Evolutionary conservation across 2,113 vertebrate genomes (phyloP).

Genomic region (Orycteropus afer): DNA sequence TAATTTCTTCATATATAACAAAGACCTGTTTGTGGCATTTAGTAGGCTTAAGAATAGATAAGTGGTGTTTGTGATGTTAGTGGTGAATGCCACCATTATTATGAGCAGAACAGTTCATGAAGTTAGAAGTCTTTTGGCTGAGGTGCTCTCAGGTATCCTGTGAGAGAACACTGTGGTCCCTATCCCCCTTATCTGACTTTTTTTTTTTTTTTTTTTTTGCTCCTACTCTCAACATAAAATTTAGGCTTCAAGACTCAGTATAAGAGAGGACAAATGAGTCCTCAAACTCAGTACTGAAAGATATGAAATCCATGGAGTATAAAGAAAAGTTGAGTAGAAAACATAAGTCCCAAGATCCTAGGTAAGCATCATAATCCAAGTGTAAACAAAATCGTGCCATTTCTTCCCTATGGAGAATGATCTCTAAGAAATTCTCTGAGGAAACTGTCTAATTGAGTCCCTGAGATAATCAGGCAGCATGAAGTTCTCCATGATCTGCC

Average conservation of each 20-base stretch:
- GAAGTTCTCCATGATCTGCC: neutral
- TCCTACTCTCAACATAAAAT: neutral
- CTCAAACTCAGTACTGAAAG: neutral
- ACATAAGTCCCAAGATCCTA: neutral
- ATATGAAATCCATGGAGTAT: neutral
- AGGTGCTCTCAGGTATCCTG: neutral
- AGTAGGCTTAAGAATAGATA: neutral
- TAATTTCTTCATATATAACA: neutral
- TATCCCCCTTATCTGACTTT: neutral
- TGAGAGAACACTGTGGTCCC: neutral
- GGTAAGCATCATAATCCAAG: neutral
- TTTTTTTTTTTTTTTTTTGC: neutral
- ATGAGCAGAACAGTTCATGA: neutral
- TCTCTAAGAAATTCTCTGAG: neutral
- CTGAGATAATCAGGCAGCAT: neutral
- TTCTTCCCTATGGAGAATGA: neutral
- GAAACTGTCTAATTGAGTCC: slow-evolving; percentile 17
- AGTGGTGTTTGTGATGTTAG: neutral
- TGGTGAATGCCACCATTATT: neutral
- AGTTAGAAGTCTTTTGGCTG: neutral
- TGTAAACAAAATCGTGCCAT: neutral
- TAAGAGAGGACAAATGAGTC: neutral
- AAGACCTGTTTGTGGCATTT: neutral
- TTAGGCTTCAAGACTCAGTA: neutral
- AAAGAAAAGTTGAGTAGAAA: neutral